Evolutionary conservation across 2,113 vertebrate genomes (phyloP).

Genomic region (Chionis minor): DNA sequence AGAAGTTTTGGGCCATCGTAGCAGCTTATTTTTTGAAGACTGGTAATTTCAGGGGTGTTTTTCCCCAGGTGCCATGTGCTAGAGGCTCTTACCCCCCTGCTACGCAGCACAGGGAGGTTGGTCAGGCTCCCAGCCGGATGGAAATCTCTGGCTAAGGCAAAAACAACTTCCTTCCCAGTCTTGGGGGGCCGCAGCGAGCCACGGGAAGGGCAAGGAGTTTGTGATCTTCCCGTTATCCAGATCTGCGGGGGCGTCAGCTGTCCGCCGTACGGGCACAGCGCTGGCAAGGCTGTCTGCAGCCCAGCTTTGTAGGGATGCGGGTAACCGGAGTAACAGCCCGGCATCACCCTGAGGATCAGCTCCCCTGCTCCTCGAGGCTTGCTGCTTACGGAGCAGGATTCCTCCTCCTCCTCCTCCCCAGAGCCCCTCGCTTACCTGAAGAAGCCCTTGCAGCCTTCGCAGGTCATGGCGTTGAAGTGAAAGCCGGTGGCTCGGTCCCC

Average conservation of each 20-base stretch:
- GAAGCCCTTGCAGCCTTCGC: slow-evolving; percentile 98
- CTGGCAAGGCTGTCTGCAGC: not conserved
- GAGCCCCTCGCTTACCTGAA: slow-evolving; percentile 81
- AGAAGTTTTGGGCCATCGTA: not conserved
- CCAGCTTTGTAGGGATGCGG: not conserved
- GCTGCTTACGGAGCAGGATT: rapidly evolving
- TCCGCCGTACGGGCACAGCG: not conserved
- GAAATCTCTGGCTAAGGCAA: not conserved
- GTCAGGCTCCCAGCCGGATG: not conserved
- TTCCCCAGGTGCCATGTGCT: not conserved
- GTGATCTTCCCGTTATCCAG: rapidly evolving
- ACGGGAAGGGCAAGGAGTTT: not conserved
- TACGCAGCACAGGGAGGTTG: rapidly evolving
- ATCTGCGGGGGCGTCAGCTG: not conserved
- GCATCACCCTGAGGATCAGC: not conserved
- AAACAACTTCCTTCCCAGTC: not conserved
- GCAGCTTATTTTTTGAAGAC: too few species aligned
- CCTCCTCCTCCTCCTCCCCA: not conserved
- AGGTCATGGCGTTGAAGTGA: slow-evolving; percentile 98
- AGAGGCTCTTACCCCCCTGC: not conserved
- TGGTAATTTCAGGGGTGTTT: rapidly evolving
- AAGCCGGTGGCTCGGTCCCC: slow-evolving; percentile 95
- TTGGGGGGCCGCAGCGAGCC: not conserved
- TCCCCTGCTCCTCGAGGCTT: not conserved
- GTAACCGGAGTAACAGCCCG: not conserved